A percentile compares a stretch with the other conserved stretches of the same genome.
Evolutionary conservation across 2,888 invertebrate species (phyloP).

Genomic region (Brachypalpus laphriformis): DNA sequence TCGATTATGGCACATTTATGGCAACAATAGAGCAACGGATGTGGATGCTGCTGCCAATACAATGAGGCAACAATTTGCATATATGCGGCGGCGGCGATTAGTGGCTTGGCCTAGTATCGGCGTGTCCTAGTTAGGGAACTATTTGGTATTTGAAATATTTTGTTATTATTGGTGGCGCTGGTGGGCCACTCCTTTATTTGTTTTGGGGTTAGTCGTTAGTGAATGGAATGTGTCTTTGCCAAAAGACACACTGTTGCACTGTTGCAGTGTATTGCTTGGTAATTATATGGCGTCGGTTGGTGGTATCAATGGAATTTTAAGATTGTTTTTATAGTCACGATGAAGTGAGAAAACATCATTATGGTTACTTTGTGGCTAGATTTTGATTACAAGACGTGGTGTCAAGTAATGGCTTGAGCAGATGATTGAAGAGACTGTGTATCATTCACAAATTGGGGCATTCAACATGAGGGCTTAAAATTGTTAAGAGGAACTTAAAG

Average conservation of each 20-base stretch:
- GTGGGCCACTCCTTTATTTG: conserved; percentile 38
- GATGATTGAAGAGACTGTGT: neutral
- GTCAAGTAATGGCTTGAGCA: neutral
- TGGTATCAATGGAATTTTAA: conserved; percentile 3
- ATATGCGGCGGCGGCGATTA: neutral
- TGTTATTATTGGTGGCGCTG: neutral
- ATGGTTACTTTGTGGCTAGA: neutral
- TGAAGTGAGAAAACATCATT: neutral
- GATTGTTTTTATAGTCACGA: neutral
- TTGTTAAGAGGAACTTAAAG: too few species aligned
- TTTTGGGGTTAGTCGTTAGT: conserved; percentile 17
- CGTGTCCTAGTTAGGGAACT: conserved; percentile 40
- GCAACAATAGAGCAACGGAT: conserved; percentile 60
- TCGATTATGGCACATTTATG: conserved; percentile 68
- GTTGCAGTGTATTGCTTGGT: neutral
- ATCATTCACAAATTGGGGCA: too few species aligned
- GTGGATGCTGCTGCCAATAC: conserved; percentile 42
- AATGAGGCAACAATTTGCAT: conserved; percentile 54
- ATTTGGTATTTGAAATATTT: conserved; percentile 28
- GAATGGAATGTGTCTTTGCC: conserved; percentile 35
- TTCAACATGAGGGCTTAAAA: neutral
- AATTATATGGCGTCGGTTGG: conserved; percentile 2
- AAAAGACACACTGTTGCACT: neutral
- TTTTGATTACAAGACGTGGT: neutral
- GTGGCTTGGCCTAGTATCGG: conserved; percentile 22